Evolutionary conservation across 2,113 vertebrate genomes (phyloP).

Genomic region (Pagrus major): DNA sequence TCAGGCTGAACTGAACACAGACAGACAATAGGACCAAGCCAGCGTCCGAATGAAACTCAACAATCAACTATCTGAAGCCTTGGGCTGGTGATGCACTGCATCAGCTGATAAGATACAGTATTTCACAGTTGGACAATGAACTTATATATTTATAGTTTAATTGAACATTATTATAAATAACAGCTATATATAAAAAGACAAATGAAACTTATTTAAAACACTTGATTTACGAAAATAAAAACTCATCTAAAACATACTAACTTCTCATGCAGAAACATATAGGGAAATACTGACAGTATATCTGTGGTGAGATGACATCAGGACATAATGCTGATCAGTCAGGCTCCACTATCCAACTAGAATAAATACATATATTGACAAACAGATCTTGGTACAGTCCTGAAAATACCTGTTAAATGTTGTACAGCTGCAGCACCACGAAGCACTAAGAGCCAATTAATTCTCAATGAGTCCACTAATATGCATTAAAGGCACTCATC

Average conservation of each 20-base stretch:
- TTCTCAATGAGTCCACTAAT: conserved; percentile 6
- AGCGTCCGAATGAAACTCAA: too few relatives aligned
- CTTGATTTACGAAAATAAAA: neutral
- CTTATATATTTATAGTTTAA: neutral
- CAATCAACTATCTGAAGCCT: too few relatives aligned
- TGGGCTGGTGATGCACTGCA: too few relatives aligned
- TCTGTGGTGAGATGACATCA: neutral
- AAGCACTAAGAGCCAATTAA: conserved; percentile 3
- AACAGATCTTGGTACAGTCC: neutral
- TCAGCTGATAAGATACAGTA: too few relatives aligned
- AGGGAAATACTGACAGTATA: neutral
- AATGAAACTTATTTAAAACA: neutral
- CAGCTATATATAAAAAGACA: neutral
- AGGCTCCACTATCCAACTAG: neutral
- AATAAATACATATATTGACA: neutral
- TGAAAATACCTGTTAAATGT: neutral
- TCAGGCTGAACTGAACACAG: too few relatives aligned
- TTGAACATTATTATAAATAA: neutral
- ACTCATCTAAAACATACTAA: neutral
- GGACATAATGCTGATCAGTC: neutral
- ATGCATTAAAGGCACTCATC: conserved; percentile 5
- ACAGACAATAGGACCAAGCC: too few relatives aligned
- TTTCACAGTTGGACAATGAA: neutral
- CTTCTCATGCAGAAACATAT: neutral
- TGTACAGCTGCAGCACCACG: conserved; percentile 5